Conservation (phyloP, 2,797 vertebrate species). For the Trachurus trachurus region DNA sequence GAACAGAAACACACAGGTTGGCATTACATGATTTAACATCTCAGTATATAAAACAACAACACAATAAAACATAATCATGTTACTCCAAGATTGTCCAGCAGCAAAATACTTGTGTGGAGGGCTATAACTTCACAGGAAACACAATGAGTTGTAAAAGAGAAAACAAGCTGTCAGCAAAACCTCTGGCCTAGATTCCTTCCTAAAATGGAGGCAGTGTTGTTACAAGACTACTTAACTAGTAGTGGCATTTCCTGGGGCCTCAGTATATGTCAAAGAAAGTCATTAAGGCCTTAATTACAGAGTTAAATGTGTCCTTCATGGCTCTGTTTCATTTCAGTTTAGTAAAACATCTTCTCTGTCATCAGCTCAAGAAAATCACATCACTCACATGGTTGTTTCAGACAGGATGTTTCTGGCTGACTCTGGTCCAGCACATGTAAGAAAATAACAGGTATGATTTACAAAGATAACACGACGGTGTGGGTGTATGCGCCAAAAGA, state of each 20-base stretch:
- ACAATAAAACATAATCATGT: slow-evolving; percentile 37
- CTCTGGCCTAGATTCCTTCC: slow-evolving; percentile 45
- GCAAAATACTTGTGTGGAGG: slow-evolving; percentile 7
- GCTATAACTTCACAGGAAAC: slow-evolving; percentile 59
- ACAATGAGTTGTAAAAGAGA: slow-evolving; percentile 60
- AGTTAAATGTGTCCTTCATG: slow-evolving; percentile 23
- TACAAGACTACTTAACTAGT: slow-evolving; percentile 50
- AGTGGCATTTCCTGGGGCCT: slow-evolving; percentile 30
- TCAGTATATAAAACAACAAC: slow-evolving; percentile 16
- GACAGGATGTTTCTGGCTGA: slow-evolving; percentile 11
- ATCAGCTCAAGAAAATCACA: slow-evolving; percentile 56
- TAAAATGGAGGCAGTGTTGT: slow-evolving; percentile 49
- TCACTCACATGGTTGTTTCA: slow-evolving; percentile 25
- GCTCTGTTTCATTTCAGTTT: slow-evolving; percentile 18
- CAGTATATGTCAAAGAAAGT: slow-evolving; percentile 58
- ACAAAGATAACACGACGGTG: background rate
- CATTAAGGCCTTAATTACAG: slow-evolving; percentile 66
- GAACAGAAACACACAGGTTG: slow-evolving; percentile 39
- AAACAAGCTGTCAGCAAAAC: slow-evolving; percentile 22
- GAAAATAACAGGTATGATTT: slow-evolving; percentile 42
- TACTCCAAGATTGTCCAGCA: background rate
- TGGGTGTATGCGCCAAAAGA: slow-evolving; percentile 9
- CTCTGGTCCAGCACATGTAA: slow-evolving; percentile 21
- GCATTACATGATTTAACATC: slow-evolving; percentile 36
- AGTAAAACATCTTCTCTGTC: slow-evolving; percentile 54